Evolutionary conservation across 92 coral and sea anemone species (phyloP), one percentile per base, ranked within the genome.

Genomic region (Parazoanthus darwini): DNA sequence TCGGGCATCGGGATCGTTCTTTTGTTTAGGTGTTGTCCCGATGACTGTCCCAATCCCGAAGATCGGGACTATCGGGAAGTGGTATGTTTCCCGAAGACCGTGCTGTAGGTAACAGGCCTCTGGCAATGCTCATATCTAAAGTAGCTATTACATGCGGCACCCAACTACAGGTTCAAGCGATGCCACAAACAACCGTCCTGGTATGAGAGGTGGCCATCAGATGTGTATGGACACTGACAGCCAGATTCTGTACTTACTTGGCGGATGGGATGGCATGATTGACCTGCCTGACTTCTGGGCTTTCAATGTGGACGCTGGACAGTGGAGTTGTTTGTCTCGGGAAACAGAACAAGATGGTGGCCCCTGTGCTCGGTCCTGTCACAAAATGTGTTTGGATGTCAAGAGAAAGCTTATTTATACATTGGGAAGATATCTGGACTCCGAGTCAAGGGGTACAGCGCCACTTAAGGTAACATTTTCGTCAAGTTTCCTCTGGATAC

Each of bases 161-260:
- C 59, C 59, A 13, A 25, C 9, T 59, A 26, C 38, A 59, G 76
- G 46, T 89, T 58, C 88, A 77, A 91, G 42, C 46, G 89, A 74
- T 39, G 88, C 88, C 23, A 87, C 78, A 35, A 89, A 88, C 74
- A 86, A 90, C 43, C 91, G 94, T 2, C 99, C 99, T 63, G 99
- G 99, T 22, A 97, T 97, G 99, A 76, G 99, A 50, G 99, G 99
- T 10, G 99, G 99, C 13, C 99, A 97, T 81, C 99, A 97, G 73
- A 97, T 97, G 99, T 92, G 94, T 29, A 97, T 97, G 65, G 99
- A 97, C 89, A 88, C 95, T 74, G 99, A 95, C 35, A 73, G 95
- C 74, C 99, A 97, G 77, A 85, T 89, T 1, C 91, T 97, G 35
- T 97, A 95, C 74, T 91, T 97, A 15, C 84, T 97, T 86, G 99